Evolutionary conservation across 2,113 vertebrate species (phyloP), one percentile per base, ranked within the genome.

Genomic region (Dunckerocampus dactyliophorus): DNA sequence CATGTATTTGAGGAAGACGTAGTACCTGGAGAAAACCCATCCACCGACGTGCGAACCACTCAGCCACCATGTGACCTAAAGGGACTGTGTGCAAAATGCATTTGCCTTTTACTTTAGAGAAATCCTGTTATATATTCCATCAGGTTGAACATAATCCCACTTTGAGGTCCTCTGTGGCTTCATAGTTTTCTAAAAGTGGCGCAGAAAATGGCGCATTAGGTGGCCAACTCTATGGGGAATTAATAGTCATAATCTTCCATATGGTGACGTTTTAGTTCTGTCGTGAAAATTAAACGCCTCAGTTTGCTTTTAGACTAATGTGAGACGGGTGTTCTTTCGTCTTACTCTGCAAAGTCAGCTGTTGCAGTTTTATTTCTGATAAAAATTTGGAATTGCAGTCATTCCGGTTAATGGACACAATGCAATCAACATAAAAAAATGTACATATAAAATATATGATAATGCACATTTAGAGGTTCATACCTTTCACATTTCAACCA

Each of bases 111-210:
- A 61, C 61, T 64, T 71, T 63, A 67, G 65, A 72, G 59, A 65
- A 71, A 72, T 72, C 67, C 59, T 64, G 63, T 3, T 4, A 28
- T 12, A 19, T 76, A 63, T 61, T 76, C 80, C 72, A 61, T 63
- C 58, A 63, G 81, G 65, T 74, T 28, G 63, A 75, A 53, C 49
- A 20, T 85, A 88, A 88, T 85, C 84, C 82, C 16, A 55, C 74
- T 85, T 70, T 79, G 50, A 34, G 46, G 77, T 73, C 76, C 62
- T 39, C 62, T 21, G 77, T 49, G 77, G 65, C 78, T 76, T 67
- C 13, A 39, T 47, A 21, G 7, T 21, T 67, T 67, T 46, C 59
- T 70, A 75, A 83, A 83, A 83, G 79, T 72, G 67, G 48, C 12
- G 11, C 67, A 61, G 65, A 75, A 55, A 76, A 60, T 75, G n/a